These are phyloP conservation scores for Lepilemur septentrionalis DNA, from an alignment of 2,797 vertebrate genomes.

Conservation along the genomic window DNA sequence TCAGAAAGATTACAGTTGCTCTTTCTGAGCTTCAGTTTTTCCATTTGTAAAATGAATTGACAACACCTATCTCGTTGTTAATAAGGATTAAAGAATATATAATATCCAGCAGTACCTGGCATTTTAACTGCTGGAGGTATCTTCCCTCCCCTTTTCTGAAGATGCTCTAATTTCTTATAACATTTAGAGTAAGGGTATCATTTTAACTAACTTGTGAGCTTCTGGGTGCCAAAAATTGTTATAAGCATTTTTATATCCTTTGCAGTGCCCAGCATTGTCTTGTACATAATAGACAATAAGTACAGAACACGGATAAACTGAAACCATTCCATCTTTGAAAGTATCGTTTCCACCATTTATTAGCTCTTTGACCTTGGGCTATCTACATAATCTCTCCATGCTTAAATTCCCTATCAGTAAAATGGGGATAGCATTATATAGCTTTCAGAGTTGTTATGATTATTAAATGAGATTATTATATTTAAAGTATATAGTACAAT, in stretches of 20 bases:
- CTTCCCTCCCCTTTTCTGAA: not conserved
- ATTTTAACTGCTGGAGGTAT: not conserved
- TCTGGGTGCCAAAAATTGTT: not conserved
- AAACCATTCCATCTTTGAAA: not conserved
- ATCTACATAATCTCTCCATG: not conserved
- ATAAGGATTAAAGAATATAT: not conserved
- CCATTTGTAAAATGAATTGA: constrained; percentile 12
- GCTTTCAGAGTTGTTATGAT: not conserved
- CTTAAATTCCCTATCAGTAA: not conserved
- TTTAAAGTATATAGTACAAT: not conserved
- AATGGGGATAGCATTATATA: not conserved
- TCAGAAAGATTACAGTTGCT: not conserved
- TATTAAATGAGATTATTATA: not conserved
- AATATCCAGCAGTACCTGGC: not conserved
- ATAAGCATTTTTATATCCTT: not conserved
- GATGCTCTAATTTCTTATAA: not conserved
- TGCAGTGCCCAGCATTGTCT: not conserved
- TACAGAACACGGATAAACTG: not conserved
- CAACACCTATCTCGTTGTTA: not conserved
- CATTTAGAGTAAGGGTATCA: not conserved
- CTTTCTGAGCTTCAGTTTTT: not conserved
- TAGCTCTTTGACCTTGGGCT: not conserved
- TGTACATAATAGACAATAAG: not conserved
- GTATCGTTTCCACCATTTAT: not conserved
- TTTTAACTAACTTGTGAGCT: not conserved